These are phyloP conservation scores for Paramisgurnus dabryanus DNA, from an alignment of 2,113 vertebrate species.

Conservation along the genomic window DNA sequence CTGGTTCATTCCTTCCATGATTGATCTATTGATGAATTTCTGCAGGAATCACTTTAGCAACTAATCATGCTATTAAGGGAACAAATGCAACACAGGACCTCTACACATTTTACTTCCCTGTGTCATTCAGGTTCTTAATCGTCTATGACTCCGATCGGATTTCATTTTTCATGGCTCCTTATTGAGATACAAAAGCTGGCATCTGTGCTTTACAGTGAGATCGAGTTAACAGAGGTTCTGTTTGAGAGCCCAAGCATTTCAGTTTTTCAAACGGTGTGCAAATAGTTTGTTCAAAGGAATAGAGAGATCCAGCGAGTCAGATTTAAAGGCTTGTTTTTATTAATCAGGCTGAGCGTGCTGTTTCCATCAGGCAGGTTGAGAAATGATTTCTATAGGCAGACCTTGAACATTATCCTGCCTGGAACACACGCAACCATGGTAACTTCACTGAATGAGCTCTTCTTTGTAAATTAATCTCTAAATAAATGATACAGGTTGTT, in stretches of 20 bases:
- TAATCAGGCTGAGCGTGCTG: constrained; percentile 5
- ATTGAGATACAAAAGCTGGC: neutral
- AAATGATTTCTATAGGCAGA: neutral
- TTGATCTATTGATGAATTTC: no score
- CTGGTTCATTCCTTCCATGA: no score
- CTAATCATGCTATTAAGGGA: no score
- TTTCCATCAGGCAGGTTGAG: neutral
- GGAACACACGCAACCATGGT: constrained; percentile 12
- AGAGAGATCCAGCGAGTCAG: neutral
- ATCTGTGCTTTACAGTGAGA: neutral
- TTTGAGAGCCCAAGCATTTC: constrained; percentile 3
- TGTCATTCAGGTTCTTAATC: neutral
- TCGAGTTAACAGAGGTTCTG: neutral
- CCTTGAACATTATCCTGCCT: constrained; percentile 16
- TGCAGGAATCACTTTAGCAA: no score
- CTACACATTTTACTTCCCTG: no score
- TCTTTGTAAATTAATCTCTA: constrained; percentile 12
- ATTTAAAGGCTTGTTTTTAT: constrained; percentile 20
- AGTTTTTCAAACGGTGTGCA: constrained; percentile 7
- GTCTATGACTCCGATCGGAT: constrained; percentile 1
- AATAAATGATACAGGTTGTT: constrained; percentile 5
- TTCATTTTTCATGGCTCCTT: neutral
- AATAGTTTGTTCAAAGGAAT: constrained; percentile 6
- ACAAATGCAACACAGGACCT: no score
- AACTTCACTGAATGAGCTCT: neutral